Conservation (phyloP, 1,140 invertebrate genomes). For the Drosophila pandora region DNA sequence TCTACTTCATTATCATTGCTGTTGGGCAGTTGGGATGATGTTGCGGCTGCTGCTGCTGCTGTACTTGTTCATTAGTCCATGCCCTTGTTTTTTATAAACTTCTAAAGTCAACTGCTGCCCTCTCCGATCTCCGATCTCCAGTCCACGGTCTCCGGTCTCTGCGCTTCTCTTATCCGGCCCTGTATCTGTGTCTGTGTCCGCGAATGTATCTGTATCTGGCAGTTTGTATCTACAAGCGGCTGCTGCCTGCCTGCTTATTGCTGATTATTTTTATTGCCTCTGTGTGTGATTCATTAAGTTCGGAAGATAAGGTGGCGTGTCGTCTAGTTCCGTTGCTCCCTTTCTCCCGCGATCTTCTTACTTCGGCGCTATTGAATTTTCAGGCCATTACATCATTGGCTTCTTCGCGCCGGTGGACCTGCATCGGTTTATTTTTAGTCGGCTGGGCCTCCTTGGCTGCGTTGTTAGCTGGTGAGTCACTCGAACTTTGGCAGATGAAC, state of each 20-base stretch:
- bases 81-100: conserved; percentile 51
- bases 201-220: conserved; percentile 59
- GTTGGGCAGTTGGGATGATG: conserved; percentile 7
- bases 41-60: conserved; percentile 27
- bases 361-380: conserved; percentile 48
- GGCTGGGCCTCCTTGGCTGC: conserved; percentile 27
- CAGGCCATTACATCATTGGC: conserved; percentile 55
- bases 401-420: conserved; percentile 22
- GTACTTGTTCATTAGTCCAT: conserved; percentile 74
- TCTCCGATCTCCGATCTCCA: conserved; percentile 3
- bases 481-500: conserved; percentile 19
- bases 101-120: conserved; percentile 50
- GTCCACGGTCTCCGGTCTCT: conserved; percentile 8
- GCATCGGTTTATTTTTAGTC: conserved; percentile 46
- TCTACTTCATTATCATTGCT: conserved; percentile 74
- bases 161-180: conserved; percentile 2
- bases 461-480: conserved; percentile 28
- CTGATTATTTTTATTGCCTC: conserved; percentile 76
- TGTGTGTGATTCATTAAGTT: conserved; percentile 75
- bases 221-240: conserved; percentile 67
- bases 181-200: conserved; percentile 29
- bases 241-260: conserved; percentile 63
- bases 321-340: conserved; percentile 21
- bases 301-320: conserved; percentile 49
- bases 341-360: conserved; percentile 1